Percentiles rank a stretch among this genome's conserved stretches.
These are phyloP conservation scores for Tupaia chinensis DNA, from an alignment of 2,113 vertebrate genomes.

Conservation along the genomic window DNA sequence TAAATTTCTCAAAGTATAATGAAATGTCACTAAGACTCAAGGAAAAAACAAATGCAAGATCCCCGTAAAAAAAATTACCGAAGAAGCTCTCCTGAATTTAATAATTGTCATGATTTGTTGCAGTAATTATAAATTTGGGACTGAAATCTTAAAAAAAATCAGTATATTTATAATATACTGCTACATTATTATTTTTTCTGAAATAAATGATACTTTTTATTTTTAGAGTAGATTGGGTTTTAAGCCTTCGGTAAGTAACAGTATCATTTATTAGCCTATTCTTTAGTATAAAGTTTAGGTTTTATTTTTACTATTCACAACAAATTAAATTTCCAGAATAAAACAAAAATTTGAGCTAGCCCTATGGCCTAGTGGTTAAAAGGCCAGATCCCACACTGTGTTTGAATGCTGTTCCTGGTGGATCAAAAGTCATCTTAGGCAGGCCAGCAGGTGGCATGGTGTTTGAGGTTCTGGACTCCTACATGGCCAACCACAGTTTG, in stretches of 20 bases:
- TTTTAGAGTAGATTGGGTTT: background rate
- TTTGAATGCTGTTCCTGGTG: no score
- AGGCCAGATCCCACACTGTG: no score
- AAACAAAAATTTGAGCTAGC: background rate
- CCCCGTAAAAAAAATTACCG: background rate
- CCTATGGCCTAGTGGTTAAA: no score
- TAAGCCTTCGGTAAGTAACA: background rate
- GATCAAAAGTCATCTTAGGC: no score
- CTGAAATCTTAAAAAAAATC: constrained; percentile 18
- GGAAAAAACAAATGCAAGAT: constrained; percentile 31
- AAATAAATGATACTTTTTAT: constrained; percentile 41
- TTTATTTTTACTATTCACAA: constrained; percentile 50
- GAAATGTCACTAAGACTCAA: constrained; percentile 43
- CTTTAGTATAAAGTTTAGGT: constrained; percentile 27
- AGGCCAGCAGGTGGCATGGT: no score
- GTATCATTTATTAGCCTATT: background rate
- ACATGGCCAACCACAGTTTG: no score
- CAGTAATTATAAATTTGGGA: constrained; percentile 47
- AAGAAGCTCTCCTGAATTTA: constrained; percentile 11
- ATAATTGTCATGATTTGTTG: constrained; percentile 30
- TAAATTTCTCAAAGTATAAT: constrained; percentile 65
- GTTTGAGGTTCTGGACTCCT: no score
- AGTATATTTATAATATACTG: background rate
- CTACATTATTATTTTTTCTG: background rate
- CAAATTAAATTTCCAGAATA: background rate